A percentile compares a stretch with the other conserved stretches of the same genome.
phyloP scores from a whole-genome alignment of 2,113 vertebrate species.

The Piaya cayana region DNA sequence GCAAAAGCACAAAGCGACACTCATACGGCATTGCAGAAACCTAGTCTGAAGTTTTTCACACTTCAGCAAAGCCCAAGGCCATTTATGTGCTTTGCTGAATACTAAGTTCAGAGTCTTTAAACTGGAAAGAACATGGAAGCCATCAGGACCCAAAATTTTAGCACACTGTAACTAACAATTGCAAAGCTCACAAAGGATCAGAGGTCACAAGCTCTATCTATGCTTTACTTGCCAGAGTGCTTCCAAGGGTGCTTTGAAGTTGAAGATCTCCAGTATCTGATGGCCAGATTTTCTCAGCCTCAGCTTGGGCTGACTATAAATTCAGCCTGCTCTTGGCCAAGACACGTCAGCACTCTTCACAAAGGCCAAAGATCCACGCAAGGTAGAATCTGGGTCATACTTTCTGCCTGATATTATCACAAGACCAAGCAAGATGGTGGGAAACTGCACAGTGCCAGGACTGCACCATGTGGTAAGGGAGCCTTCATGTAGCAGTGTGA shows the following conservation, averaged over 20 bases:
- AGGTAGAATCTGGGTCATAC: background rate
- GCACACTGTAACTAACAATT: background rate
- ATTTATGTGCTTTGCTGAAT: background rate
- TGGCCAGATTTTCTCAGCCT: background rate
- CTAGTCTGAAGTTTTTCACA: background rate
- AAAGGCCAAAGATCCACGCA: background rate
- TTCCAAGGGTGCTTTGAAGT: background rate
- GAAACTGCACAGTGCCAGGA: background rate
- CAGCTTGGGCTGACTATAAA: background rate
- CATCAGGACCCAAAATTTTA: background rate
- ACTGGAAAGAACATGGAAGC: background rate
- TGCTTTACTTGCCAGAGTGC: background rate
- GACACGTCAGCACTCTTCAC: background rate
- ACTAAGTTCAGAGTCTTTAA: background rate
- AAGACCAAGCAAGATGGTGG: background rate
- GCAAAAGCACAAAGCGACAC: accelerated
- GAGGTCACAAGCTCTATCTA: background rate
- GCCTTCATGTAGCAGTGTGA: background rate
- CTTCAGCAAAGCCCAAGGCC: background rate
- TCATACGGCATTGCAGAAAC: background rate
- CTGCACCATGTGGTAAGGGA: background rate
- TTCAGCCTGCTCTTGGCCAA: background rate
- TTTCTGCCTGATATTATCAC: background rate
- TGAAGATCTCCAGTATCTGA: background rate
- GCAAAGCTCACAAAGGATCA: background rate